Evolutionary conservation across 37 sponge, comb jelly and placozoan species (phyloP).

Genomic region (Halichondria panicea): DNA sequence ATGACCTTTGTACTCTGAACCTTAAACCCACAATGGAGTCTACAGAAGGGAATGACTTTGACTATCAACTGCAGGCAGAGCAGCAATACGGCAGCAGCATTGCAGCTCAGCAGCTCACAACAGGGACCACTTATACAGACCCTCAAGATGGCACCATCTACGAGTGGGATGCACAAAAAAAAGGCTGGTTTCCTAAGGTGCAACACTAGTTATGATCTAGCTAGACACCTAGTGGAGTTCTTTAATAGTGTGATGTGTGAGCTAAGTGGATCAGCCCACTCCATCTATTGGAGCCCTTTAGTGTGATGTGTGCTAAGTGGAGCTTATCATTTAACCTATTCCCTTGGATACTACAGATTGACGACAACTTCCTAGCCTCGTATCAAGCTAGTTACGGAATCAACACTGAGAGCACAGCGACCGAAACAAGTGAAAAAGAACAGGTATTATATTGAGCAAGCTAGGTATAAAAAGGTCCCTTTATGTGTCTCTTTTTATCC

Average conservation of each 20-base stretch:
- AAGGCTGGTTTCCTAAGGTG: constrained; percentile 97
- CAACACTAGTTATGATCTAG: neutral
- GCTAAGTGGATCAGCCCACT: no score
- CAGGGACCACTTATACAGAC: constrained; percentile 57
- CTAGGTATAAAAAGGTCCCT: no score
- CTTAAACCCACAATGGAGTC: neutral
- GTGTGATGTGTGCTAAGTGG: neutral
- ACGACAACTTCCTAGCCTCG: constrained; percentile 84
- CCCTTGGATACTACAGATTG: constrained; percentile 72
- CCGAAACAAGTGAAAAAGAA: no score
- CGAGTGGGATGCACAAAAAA: constrained; percentile 86
- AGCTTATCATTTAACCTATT: neutral
- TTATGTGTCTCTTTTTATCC: no score
- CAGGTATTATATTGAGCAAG: no score
- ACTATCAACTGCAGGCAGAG: constrained; percentile 28
- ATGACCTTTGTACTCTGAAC: no score
- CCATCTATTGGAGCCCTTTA: neutral
- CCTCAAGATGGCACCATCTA: constrained; percentile 89
- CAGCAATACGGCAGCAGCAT: neutral
- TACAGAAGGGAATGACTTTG: constrained; percentile 38
- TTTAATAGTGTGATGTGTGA: no score
- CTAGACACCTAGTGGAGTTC: no score
- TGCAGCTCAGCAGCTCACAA: neutral
- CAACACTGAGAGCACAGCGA: neutral
- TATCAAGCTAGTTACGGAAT: constrained; percentile 91